phyloP scores from a whole-genome alignment of 2,797 vertebrate species.

The Corythornis leucogaster region DNA sequence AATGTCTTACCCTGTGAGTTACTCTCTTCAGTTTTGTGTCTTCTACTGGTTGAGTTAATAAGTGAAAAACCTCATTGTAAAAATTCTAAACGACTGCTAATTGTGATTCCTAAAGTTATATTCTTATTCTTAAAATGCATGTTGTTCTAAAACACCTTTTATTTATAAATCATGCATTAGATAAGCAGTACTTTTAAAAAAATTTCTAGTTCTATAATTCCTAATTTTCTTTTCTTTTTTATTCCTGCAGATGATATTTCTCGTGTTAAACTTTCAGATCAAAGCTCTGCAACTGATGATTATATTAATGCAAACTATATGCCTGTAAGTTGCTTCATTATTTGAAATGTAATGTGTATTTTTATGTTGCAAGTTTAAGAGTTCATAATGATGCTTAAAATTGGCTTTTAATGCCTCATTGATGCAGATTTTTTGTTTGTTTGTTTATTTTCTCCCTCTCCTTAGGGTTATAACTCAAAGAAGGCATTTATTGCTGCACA shows the following conservation, averaged over 20 bases:
- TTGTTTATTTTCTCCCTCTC: neutral
- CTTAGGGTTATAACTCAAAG: constrained; percentile 89
- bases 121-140: neutral
- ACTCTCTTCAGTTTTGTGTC: neutral
- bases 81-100: neutral
- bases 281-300: constrained; percentile 82
- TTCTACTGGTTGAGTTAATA: neutral
- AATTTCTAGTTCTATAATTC: neutral
- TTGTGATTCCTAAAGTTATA: neutral
- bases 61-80: neutral
- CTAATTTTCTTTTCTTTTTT: constrained; percentile 21
- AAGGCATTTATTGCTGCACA: constrained; percentile 95
- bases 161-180: neutral
- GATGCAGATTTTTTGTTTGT: neutral
- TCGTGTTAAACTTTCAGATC: constrained; percentile 91
- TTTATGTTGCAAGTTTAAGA: neutral
- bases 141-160: neutral
- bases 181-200: neutral
- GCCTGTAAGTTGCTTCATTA: constrained; percentile 81
- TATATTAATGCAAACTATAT: constrained; percentile 98
- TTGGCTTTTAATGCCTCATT: neutral
- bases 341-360: neutral
- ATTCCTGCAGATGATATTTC: constrained; percentile 88
- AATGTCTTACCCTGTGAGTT: constrained; percentile 96
- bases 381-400: neutral